Conservation (phyloP, 1,140 invertebrate genomes). For the Orius laevigatus region DNA sequence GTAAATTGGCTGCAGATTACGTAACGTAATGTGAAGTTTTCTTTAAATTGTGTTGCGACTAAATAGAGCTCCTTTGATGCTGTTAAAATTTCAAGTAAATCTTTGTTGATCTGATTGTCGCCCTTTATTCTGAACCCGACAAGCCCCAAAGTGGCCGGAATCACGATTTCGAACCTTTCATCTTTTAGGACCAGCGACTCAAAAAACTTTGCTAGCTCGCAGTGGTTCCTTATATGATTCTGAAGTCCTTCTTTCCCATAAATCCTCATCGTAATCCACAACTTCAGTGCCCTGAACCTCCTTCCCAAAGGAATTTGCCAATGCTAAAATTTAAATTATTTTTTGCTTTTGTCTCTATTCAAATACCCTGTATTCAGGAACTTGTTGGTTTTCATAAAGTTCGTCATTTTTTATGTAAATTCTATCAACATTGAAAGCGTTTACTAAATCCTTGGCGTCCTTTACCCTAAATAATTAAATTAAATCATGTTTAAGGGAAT, state of each 20-base stretch:
- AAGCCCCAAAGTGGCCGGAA: slow-evolving; percentile 72
- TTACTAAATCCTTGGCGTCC: slow-evolving; percentile 56
- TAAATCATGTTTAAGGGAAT: not conserved
- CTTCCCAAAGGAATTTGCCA: slow-evolving; percentile 97
- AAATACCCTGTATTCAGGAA: slow-evolving; percentile 65
- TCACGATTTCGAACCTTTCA: slow-evolving; percentile 76
- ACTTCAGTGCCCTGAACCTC: slow-evolving; percentile 83
- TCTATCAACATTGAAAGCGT: slow-evolving; percentile 83
- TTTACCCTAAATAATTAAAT: slow-evolving; percentile 43
- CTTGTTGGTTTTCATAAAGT: slow-evolving; percentile 26
- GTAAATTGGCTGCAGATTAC: slow-evolving; percentile 60
- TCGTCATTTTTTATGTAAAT: slow-evolving; percentile 58
- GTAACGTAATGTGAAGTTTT: slow-evolving; percentile 62
- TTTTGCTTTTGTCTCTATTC: not conserved
- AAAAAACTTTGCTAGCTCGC: slow-evolving; percentile 75
- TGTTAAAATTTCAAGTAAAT: slow-evolving; percentile 57
- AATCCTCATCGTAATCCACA: slow-evolving; percentile 92
- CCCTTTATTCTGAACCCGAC: slow-evolving; percentile 83
- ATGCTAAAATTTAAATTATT: slow-evolving; percentile 43
- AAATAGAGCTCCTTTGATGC: slow-evolving; percentile 67
- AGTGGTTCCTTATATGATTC: slow-evolving; percentile 72
- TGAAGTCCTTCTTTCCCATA: slow-evolving; percentile 80
- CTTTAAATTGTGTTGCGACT: slow-evolving; percentile 51
- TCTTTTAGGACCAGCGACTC: slow-evolving; percentile 68
- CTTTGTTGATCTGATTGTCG: slow-evolving; percentile 56